Base-by-base conservation (phyloP, 2,888 invertebrate species). In the Archips xylosteana region DNA sequence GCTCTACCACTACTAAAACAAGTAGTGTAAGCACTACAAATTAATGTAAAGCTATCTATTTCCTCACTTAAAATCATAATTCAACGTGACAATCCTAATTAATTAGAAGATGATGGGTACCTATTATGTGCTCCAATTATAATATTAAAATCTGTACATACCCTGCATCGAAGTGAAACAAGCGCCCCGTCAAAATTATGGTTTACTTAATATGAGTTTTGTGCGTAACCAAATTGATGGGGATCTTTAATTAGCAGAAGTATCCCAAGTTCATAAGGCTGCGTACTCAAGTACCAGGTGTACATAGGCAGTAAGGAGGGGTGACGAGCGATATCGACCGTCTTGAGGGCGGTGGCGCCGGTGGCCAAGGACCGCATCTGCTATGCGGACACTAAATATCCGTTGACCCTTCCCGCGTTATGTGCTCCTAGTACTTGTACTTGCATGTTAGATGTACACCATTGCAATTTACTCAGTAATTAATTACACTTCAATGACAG, bases 281-380 rank as follows among this genome's bases (percentile, higher is more conserved):
- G 61, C 63, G 60, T 76, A 61, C 75, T 76, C 87, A 87, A 88
- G 89, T 89, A 91, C 90, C 92, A 93, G 92, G 92, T 92, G 90
- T 86, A 90, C 87, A 93, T 92, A 91, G 86, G 84, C 85, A 86
- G 87, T 85, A 87, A 87, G 89, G 90, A 89, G 91, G 92, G 92
- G 92, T 91, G 92, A 90, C 91, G 87, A 80, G 78, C 76, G 71
- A 83, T 93, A 94, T 94, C 93, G 94, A 94, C 94, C 94, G 94
- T 93, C 94, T 94, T 94, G 80, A 89, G 91, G 92, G 90, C 89
- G 91, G 88, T 88, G 91, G 89, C 92, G 92, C 90, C 89, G 91
- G 88, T 88, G 91, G 89, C 92, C 89, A 92, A 93, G 92, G 90
- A 92, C 91, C 91, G 91, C 92, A 92, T 92, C 92, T 91, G 92